Evolutionary conservation across 2,797 vertebrate species (phyloP).

Genomic region (Limnodromus scolopaceus): DNA sequence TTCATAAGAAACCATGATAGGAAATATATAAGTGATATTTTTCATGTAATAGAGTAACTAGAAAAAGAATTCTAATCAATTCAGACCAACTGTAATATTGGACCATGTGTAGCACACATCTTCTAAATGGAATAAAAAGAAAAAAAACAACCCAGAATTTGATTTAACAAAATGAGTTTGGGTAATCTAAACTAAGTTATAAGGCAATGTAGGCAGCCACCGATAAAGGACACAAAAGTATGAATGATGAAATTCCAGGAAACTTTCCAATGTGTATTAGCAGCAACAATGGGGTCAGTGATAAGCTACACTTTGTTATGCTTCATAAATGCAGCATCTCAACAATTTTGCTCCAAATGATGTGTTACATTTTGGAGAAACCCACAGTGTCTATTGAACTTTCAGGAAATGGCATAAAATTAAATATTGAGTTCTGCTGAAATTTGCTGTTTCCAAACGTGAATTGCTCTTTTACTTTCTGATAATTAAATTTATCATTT

Average conservation of each 20-base stretch:
- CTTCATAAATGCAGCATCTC: neutral
- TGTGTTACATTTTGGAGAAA: neutral
- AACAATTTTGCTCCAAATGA: neutral
- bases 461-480: constrained; percentile 34
- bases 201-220: neutral
- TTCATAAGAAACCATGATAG: neutral
- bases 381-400: neutral
- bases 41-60: neutral
- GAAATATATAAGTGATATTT: neutral
- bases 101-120: neutral
- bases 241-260: neutral
- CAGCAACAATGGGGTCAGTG: neutral
- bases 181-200: neutral
- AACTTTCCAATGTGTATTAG: neutral
- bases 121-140: neutral
- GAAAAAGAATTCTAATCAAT: neutral
- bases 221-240: neutral
- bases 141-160: neutral
- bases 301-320: neutral
- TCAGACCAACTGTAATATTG: neutral
- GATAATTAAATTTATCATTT: neutral
- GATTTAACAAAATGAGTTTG: neutral
- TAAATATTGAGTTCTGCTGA: neutral
- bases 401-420: neutral
- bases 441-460: neutral